Percentiles rank a stretch among this genome's conserved stretches.
Conservation (phyloP, 2,888 invertebrate species). For the Sialis fuliginosa region DNA sequence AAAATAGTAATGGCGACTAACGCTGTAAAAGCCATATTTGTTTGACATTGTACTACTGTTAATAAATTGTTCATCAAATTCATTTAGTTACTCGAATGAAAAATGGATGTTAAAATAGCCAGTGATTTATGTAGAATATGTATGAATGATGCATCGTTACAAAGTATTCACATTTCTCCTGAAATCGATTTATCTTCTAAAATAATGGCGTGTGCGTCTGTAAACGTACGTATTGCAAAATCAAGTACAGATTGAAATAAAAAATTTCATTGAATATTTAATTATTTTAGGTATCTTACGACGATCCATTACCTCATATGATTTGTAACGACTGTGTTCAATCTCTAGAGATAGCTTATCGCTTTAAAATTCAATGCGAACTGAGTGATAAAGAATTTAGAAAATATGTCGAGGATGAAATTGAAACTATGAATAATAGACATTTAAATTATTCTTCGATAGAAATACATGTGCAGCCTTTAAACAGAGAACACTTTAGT, state of each 20-base stretch:
- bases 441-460: neutral
- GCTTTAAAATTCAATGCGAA: constrained; percentile 5
- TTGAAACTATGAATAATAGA: neutral
- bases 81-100: neutral
- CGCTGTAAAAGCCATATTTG: too few species aligned
- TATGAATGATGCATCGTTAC: constrained; percentile 1
- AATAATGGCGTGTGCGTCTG: constrained; percentile 5
- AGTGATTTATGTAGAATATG: constrained; percentile 2
- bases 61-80: neutral
- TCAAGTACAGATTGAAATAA: neutral
- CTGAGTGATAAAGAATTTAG: constrained; percentile 1
- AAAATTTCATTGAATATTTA: neutral
- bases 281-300: neutral
- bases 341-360: constrained; percentile 2
- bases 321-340: constrained; percentile 1
- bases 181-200: neutral
- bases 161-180: neutral
- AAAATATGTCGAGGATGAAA: neutral
- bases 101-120: constrained; percentile 4
- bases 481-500: neutral
- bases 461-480: neutral
- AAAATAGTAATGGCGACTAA: too few species aligned
- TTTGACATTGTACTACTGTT: too few species aligned
- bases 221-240: constrained; percentile 1
- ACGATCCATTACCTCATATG: constrained; percentile 2